Evolutionary conservation across 2,888 invertebrate genomes (phyloP), one percentile per base, ranked within the genome.

Genomic region (Catonia carolina): DNA sequence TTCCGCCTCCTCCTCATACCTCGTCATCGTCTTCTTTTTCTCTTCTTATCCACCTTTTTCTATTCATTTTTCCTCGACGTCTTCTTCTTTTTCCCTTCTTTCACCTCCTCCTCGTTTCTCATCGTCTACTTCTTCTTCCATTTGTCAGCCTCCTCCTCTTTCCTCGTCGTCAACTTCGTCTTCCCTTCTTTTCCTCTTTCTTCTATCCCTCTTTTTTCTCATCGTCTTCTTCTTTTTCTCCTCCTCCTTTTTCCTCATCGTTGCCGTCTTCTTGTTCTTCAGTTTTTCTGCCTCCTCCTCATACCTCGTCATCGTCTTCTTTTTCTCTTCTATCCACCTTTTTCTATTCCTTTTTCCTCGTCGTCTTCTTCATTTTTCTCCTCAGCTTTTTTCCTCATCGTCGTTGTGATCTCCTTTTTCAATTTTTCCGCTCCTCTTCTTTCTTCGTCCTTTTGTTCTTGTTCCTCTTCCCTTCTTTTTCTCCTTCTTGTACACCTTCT

Each of bases 111-210:
- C 8, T n/a, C 23, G 18, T 14, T 48, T 22, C 53, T 53, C 52
- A 18, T 27, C 36, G 20, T 53, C 53, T 48, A 18, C 31, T 27
- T 48, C 33, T 31, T 48, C 31, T 31, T 53, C 53, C 33, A 20
- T 33, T 15, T 48, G 27, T 31, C 23, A 18, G 18, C 36, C 20
- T 27, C 12, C 6, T 17, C 15, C 50, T 17, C 37, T 33, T 37
- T 52, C 37, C 18, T 17, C 33, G 8, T 33, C 12, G 8, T 33
- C 33, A 8, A 10, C 33, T 10, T 33, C 12, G 8, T 33, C 33
- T 37, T n/a, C 18, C 52, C 17, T 36, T 23, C n/a, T n/a, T n/a
- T 31, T 37, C 18, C 18, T 33, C 37, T 33, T 10, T 10, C 12
- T 10, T 10, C 12, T 33, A 8, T 33, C 33, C 33, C 12, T 10